These are phyloP conservation scores for Drosophila demipolita DNA, from an alignment of 2,888 invertebrate genomes.

Conservation along the genomic window DNA sequence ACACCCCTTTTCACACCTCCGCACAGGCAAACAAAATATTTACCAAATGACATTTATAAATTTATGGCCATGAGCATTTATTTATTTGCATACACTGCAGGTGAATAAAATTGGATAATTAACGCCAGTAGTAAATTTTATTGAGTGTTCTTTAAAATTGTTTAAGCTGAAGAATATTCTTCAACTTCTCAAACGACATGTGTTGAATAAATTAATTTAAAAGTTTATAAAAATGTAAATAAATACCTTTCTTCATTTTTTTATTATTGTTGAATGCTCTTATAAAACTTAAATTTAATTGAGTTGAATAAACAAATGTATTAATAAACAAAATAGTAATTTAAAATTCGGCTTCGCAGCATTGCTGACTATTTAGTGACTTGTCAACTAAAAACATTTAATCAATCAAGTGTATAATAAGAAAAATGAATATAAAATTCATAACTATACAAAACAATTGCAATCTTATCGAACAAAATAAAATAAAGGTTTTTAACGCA, in stretches of 20 bases:
- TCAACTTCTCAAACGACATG: not conserved
- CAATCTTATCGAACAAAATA: not conserved
- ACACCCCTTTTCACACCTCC: not conserved
- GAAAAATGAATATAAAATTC: not conserved
- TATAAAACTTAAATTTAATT: not conserved
- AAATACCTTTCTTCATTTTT: not conserved
- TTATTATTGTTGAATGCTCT: not conserved
- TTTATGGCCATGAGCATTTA: constrained; percentile 37
- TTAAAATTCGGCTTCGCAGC: not conserved
- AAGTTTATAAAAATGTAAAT: no score
- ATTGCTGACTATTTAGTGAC: no score
- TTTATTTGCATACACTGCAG: constrained; percentile 29
- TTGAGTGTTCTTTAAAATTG: constrained; percentile 12
- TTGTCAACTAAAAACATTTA: no score
- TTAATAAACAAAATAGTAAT: not conserved
- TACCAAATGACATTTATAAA: constrained; percentile 60
- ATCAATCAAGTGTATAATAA: no score
- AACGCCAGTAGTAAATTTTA: constrained; percentile 30
- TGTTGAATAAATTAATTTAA: no score
- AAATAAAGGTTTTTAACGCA: not conserved
- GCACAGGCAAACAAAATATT: constrained; percentile 44
- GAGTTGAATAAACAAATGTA: not conserved
- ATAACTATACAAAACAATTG: not conserved
- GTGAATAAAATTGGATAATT: constrained; percentile 61
- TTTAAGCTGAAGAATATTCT: constrained; percentile 1